Evolutionary conservation across 1,140 invertebrate species (phyloP).

Genomic region (Apis dorsata): DNA sequence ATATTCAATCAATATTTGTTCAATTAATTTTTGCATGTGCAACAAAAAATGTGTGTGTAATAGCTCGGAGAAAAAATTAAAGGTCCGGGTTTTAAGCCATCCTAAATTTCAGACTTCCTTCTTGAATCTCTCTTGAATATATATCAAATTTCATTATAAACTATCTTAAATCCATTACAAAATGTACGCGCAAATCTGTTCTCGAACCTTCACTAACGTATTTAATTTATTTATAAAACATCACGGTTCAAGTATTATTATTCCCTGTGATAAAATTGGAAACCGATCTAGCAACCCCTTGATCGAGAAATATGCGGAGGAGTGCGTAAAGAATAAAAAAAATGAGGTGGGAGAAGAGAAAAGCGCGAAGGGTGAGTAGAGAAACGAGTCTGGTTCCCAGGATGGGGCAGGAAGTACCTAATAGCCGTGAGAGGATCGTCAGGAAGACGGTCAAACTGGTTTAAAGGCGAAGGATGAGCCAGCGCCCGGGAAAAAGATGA

Average conservation of each 20-base stretch:
- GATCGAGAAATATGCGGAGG: conserved; percentile 16
- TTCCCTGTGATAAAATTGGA: conserved; percentile 51
- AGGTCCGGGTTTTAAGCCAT: conserved; percentile 5
- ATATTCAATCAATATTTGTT: not conserved
- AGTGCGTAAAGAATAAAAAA: not conserved
- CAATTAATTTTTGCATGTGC: not conserved
- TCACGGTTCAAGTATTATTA: conserved; percentile 30
- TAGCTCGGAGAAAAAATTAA: not conserved
- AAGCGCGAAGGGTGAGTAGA: conserved; percentile 45
- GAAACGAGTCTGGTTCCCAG: conserved; percentile 72
- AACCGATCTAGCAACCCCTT: conserved; percentile 55
- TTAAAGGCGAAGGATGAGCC: conserved; percentile 64
- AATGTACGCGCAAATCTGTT: not conserved
- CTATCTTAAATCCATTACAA: not conserved
- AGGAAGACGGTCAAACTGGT: conserved; percentile 65
- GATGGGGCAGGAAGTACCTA: conserved; percentile 79
- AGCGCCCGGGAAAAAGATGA: conserved; percentile 53
- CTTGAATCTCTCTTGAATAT: not conserved
- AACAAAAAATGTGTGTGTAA: not conserved
- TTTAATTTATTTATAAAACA: conserved; percentile 36
- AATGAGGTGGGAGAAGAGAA: conserved; percentile 11
- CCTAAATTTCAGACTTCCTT: not conserved
- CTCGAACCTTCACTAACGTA: not conserved
- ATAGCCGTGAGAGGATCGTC: conserved; percentile 78
- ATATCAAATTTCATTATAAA: not conserved